Evolutionary conservation across 2,888 invertebrate genomes (phyloP).

Genomic region (Drosophila birchii): DNA sequence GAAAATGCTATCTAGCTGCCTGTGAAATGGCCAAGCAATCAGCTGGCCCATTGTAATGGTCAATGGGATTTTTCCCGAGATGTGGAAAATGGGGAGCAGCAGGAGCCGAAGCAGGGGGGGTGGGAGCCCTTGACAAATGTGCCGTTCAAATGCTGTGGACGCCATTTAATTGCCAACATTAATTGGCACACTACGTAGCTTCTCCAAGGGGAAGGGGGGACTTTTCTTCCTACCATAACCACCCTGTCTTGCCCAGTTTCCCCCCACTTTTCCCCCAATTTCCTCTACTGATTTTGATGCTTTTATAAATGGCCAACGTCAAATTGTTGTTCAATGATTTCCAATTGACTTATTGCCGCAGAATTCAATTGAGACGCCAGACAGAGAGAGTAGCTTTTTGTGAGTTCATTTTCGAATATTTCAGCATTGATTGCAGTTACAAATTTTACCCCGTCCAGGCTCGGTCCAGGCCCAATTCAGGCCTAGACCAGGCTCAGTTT

Average conservation of each 20-base stretch:
- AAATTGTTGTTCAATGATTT: conserved; percentile 52
- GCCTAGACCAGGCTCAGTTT: not conserved
- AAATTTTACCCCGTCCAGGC: not conserved
- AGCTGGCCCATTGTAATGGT: conserved; percentile 34
- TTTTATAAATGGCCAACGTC: conserved; percentile 46
- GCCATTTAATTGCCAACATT: conserved; percentile 50
- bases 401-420: conserved; percentile 14
- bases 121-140: conserved; percentile 36
- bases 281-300: conserved; percentile 25
- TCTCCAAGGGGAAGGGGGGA: too few relatives aligned
- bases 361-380: conserved; percentile 36
- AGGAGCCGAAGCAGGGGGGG: too few relatives aligned
- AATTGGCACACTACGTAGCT: conserved; percentile 34
- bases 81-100: not conserved
- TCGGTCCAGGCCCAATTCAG: not conserved
- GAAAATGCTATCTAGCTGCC: conserved; percentile 12
- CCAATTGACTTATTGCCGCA: conserved; percentile 58
- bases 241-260: not conserved
- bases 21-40: conserved; percentile 39
- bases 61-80: not conserved
- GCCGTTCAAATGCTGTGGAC: conserved; percentile 35
- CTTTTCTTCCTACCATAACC: not conserved
- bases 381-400: not conserved
- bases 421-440: conserved; percentile 16
- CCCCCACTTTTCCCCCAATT: not conserved